Evolutionary conservation across 2,888 invertebrate genomes (phyloP), one percentile per base, ranked within the genome.

Genomic region (Liopterus haemorrhoidalis): DNA sequence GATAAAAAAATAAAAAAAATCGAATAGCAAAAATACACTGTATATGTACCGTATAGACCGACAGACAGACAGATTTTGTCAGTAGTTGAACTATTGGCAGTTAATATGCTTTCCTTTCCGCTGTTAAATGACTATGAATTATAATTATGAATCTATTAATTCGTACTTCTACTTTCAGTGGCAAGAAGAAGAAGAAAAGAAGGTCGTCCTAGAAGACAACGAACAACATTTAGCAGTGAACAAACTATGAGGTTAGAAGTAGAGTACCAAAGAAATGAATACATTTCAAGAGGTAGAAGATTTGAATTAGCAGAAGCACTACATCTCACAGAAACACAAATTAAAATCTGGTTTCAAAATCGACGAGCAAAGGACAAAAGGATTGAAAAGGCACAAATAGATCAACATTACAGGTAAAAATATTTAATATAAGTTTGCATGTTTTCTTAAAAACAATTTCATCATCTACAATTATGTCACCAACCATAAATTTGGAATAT

Each of bases 311-410:
- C 89, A 0, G 81, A 82, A 60, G 68, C 78, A 3, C 66, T 89
- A 30, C 67, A 70, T 35, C 69, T 82, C 15, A 82, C 84, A 0
- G 89, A 89, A 64, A 88, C 87, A 1, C 78, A 89, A 69, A 87
- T 89, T 55, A 89, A 89, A 67, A 89, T 89, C 48, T 88, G 87
- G 87, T 95, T 94, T 68, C 95, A 95, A 70, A 95, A 95, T 68
- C 76, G 95, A 51, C 76, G 95, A 55, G 95, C 95, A 16, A 95
- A 95, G 69, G 94, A 95, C 66, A 95, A 95, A 70, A 74, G 95
- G 51, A 91, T 95, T 54, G 94, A 95, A 65, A 95, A 95, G 62
- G 94, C 94, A 0, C 92, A 93, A 57, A 75, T 93, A 50, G 94
- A 95, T 70, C 93, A 93, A 62, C 93, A 93, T 59, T 90, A 91